Evolutionary conservation across 2,113 vertebrate species (phyloP).

Genomic region (Phyllopteryx taeniolatus): DNA sequence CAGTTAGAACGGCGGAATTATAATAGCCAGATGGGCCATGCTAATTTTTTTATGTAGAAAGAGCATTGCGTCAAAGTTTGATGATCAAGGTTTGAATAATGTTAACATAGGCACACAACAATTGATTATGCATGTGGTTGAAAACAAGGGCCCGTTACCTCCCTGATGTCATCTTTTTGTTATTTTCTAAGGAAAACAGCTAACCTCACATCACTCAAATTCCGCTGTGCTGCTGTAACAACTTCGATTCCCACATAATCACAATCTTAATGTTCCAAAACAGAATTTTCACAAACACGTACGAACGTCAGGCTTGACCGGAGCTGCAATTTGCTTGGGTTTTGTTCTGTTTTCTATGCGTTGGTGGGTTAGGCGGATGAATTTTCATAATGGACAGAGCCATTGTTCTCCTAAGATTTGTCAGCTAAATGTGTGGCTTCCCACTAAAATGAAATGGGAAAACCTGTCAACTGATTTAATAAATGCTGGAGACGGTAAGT

Average conservation of each 20-base stretch:
- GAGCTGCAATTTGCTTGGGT: background rate
- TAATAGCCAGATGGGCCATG: too few relatives aligned
- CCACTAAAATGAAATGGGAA: too few relatives aligned
- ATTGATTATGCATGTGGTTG: background rate
- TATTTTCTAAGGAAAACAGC: background rate
- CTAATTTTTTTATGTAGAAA: too few relatives aligned
- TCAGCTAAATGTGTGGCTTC: too few relatives aligned
- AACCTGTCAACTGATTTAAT: too few relatives aligned
- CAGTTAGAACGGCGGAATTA: too few relatives aligned
- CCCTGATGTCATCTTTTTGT: background rate
- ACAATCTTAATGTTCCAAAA: background rate
- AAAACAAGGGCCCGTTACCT: background rate
- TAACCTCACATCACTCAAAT: background rate
- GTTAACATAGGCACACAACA: background rate
- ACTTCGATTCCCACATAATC: background rate
- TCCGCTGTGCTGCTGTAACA: background rate
- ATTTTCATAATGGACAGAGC: background rate
- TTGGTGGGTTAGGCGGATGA: background rate
- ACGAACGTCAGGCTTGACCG: slow-evolving; percentile 6
- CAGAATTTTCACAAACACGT: slow-evolving; percentile 1
- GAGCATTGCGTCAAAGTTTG: too few relatives aligned
- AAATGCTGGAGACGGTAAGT: too few relatives aligned
- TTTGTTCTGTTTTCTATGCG: background rate
- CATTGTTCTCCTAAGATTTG: too few relatives aligned
- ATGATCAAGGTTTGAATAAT: too few relatives aligned